These are phyloP conservation scores for Urocitellus parryii DNA, from an alignment of 2,113 vertebrate genomes.

Conservation along the genomic window DNA sequence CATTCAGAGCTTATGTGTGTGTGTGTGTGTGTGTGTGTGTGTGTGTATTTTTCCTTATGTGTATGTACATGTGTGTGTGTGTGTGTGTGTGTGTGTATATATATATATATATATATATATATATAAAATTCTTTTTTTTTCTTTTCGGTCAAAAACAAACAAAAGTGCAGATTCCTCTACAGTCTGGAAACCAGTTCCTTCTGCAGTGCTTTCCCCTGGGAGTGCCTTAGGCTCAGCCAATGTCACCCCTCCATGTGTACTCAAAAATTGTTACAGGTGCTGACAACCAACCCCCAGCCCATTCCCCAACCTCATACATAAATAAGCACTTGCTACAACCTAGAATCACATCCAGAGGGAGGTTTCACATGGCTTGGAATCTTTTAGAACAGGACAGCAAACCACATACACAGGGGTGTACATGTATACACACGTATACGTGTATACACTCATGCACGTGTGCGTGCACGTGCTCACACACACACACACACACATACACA, in stretches of 20 bases:
- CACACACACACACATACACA: accelerated
- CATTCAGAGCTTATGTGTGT: background rate
- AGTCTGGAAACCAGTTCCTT: slow-evolving; percentile 63
- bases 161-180: slow-evolving; percentile 70
- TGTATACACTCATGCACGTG: no score
- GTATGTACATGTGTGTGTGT: no score
- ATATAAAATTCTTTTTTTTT: no score
- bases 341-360: background rate
- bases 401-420: background rate
- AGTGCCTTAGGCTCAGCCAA: background rate
- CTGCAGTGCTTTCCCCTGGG: slow-evolving; percentile 13
- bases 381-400: slow-evolving; percentile 63
- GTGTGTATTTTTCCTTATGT: background rate
- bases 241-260: background rate
- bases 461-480: no score
- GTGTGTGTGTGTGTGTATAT: no score
- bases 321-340: slow-evolving; percentile 56
- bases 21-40: no score
- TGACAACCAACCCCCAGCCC: background rate
- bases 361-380: slow-evolving; percentile 48
- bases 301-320: background rate
- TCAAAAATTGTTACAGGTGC: background rate
- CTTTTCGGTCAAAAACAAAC: slow-evolving; percentile 76
- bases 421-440: accelerated
- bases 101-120: no score